Conservation (phyloP, 2,113 vertebrate genomes). For the Dasyprocta punctata region DNA sequence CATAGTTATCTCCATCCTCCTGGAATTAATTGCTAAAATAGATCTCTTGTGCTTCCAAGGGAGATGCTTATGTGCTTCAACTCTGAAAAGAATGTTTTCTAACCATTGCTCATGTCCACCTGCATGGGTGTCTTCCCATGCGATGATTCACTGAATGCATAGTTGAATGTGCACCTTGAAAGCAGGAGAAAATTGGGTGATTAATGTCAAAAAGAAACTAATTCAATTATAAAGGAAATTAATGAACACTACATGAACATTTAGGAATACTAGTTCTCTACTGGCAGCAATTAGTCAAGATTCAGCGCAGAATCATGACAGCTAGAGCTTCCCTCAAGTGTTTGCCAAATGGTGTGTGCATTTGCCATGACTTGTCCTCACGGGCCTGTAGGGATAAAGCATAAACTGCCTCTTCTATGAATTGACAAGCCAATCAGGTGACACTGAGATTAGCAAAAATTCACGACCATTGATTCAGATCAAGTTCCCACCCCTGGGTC, state of each 20-base stretch:
- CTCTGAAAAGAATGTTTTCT: background rate
- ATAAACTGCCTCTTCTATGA: background rate
- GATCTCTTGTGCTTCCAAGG: background rate
- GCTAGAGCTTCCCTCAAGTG: too few species aligned
- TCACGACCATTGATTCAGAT: background rate
- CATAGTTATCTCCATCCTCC: background rate
- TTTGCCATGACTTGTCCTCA: background rate
- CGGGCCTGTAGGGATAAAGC: fast-evolving
- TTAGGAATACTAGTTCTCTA: too few species aligned
- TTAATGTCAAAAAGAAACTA: background rate
- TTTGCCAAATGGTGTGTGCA: background rate
- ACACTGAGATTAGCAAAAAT: background rate
- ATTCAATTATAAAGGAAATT: background rate
- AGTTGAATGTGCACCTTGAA: background rate
- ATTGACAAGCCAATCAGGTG: background rate
- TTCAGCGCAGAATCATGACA: fast-evolving
- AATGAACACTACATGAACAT: background rate
- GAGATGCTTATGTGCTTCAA: background rate
- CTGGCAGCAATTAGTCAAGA: background rate
- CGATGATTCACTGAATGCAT: background rate
- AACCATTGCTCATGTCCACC: background rate
- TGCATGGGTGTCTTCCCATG: background rate
- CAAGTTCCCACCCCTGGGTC: too few species aligned
- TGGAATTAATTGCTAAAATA: background rate
- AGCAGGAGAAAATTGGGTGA: background rate